phyloP scores from a whole-genome alignment of 2,888 invertebrate species.

The Ophion costatus region DNA sequence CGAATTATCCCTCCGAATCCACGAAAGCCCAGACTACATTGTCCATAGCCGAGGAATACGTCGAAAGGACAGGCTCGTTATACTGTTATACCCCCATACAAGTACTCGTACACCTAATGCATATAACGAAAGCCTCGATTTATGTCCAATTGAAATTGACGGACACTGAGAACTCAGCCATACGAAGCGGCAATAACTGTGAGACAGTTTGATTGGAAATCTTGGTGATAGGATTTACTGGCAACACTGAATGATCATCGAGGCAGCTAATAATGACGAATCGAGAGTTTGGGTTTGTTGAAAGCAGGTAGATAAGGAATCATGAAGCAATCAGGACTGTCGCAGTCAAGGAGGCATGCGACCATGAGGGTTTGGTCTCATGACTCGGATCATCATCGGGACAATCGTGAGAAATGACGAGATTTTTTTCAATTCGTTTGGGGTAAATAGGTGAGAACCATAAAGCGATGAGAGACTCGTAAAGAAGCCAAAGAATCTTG shows the following conservation, averaged over 20 bases:
- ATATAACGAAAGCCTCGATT: conserved; percentile 2
- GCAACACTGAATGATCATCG: background rate
- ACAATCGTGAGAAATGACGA: no score
- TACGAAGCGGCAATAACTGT: background rate
- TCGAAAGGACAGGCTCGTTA: conserved; percentile 11
- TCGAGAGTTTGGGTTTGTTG: no score
- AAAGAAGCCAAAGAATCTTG: no score
- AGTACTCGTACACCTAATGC: background rate
- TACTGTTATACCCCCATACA: background rate
- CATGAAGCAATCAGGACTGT: no score
- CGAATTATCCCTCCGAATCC: conserved; percentile 32
- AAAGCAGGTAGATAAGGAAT: no score
- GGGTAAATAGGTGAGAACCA: no score
- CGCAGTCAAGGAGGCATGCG: no score
- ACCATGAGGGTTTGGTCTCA: no score
- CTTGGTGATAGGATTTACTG: background rate
- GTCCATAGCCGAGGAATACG: conserved; percentile 11
- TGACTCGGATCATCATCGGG: no score
- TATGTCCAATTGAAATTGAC: conserved; percentile 16
- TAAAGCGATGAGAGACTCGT: no score
- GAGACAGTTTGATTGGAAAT: background rate
- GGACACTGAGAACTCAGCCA: background rate
- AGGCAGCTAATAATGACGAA: no score
- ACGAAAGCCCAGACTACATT: conserved; percentile 28
- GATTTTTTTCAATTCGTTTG: no score